Conservation (phyloP, 2,113 vertebrate species). For the Coptodon bakossiorum region DNA sequence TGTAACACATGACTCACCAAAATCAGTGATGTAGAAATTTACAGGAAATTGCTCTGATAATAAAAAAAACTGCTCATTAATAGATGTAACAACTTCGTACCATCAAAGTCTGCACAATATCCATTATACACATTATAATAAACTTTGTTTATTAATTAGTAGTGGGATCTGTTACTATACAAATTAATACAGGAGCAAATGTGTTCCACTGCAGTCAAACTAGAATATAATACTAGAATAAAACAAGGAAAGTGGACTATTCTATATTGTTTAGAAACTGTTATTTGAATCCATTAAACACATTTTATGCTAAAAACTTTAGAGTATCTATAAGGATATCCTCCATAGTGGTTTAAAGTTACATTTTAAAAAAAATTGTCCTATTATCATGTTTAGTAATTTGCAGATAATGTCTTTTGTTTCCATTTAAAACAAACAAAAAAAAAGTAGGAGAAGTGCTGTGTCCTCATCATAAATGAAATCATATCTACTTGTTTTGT, state of each 20-base stretch:
- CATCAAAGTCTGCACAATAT: background rate
- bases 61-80: background rate
- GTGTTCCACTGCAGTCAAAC: background rate
- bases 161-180: fast-evolving
- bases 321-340: background rate
- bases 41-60: background rate
- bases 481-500: background rate
- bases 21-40: background rate
- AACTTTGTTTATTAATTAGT: background rate
- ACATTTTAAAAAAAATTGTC: background rate
- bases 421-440: background rate
- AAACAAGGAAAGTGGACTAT: background rate
- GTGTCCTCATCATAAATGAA: background rate
- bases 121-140: background rate
- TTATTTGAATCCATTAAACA: background rate
- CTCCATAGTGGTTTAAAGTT: background rate
- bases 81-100: fast-evolving
- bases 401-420: background rate
- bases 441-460: background rate
- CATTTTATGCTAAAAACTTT: background rate
- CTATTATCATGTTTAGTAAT: background rate
- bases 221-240: background rate
- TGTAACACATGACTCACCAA: background rate
- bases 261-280: fast-evolving
- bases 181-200: background rate